A percentile compares a stretch with the other conserved stretches of the same genome.
These are phyloP conservation scores for Drosophila bunnanda DNA, from an alignment of 2,888 invertebrate species.

Conservation along the genomic window DNA sequence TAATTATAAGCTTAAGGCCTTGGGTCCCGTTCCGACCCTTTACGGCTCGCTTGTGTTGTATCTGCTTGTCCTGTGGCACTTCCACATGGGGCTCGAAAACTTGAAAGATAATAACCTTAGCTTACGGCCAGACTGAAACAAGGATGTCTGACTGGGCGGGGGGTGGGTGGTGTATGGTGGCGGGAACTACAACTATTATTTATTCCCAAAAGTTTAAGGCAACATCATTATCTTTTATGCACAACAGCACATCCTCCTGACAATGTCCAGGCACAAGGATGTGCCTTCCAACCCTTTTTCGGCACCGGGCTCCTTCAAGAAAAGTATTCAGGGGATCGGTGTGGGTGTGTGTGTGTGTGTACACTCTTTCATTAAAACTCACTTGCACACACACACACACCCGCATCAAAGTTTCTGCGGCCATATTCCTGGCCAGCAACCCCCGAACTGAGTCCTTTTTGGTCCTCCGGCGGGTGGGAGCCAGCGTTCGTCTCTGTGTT, in stretches of 20 bases:
- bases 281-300: slow-evolving; percentile 31
- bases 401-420: slow-evolving; percentile 72
- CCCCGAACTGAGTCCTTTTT: slow-evolving; percentile 48
- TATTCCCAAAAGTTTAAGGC: slow-evolving; percentile 83
- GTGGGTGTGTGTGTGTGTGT: slow-evolving; percentile 15
- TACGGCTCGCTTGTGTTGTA: slow-evolving; percentile 70
- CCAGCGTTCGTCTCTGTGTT: slow-evolving; percentile 26
- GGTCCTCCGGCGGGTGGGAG: slow-evolving; percentile 21
- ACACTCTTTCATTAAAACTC: slow-evolving; percentile 61
- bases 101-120: slow-evolving; percentile 83
- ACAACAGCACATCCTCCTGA: slow-evolving; percentile 55
- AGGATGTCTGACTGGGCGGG: slow-evolving; percentile 13
- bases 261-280: slow-evolving; percentile 43
- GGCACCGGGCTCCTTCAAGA: slow-evolving; percentile 42
- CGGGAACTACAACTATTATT: slow-evolving; percentile 78
- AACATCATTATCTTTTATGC: slow-evolving; percentile 84
- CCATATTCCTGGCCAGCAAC: slow-evolving; percentile 66
- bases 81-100: slow-evolving; percentile 65
- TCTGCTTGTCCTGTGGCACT: slow-evolving; percentile 59
- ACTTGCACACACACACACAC: slow-evolving; percentile 43
- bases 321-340: slow-evolving; percentile 23
- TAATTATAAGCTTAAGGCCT: slow-evolving; percentile 85
- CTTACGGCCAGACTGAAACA: slow-evolving; percentile 58
- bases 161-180: background rate
- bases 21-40: slow-evolving; percentile 78